Percentiles rank a stretch among this genome's conserved stretches.
Evolutionary conservation across 2,113 vertebrate species (phyloP).

Genomic region (Cinclus mexicanus): DNA sequence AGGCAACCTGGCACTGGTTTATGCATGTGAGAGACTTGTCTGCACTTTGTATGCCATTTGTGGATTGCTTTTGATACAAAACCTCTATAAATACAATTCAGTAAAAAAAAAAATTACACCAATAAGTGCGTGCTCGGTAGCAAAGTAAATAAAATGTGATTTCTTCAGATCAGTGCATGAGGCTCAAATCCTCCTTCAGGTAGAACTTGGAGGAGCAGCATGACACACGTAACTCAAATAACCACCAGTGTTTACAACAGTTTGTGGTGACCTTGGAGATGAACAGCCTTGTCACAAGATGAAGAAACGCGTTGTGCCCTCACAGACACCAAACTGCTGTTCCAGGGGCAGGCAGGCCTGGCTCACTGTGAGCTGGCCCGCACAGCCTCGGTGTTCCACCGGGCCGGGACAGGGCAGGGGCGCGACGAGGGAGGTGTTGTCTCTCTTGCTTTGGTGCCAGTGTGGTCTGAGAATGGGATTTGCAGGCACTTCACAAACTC

Average conservation of each 20-base stretch:
- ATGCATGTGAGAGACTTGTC: neutral
- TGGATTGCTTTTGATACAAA: slow-evolving; percentile 11
- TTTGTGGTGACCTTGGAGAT: neutral
- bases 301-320: neutral
- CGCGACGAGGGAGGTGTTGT: neutral
- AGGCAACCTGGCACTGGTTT: neutral
- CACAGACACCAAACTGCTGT: neutral
- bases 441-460: neutral
- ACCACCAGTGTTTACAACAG: neutral
- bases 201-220: neutral
- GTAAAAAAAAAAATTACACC: neutral
- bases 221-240: neutral
- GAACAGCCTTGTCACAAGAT: neutral
- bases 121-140: neutral
- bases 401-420: neutral
- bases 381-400: too few relatives aligned
- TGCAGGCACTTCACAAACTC: neutral
- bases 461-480: neutral
- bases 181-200: neutral
- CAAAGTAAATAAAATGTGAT: neutral
- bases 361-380: fast-evolving
- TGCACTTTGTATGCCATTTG: neutral
- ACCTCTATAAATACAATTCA: neutral
- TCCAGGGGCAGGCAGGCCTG: neutral
- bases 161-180: neutral